Conservation (phyloP, 2,888 invertebrate species). For the Halictus ligatus region DNA sequence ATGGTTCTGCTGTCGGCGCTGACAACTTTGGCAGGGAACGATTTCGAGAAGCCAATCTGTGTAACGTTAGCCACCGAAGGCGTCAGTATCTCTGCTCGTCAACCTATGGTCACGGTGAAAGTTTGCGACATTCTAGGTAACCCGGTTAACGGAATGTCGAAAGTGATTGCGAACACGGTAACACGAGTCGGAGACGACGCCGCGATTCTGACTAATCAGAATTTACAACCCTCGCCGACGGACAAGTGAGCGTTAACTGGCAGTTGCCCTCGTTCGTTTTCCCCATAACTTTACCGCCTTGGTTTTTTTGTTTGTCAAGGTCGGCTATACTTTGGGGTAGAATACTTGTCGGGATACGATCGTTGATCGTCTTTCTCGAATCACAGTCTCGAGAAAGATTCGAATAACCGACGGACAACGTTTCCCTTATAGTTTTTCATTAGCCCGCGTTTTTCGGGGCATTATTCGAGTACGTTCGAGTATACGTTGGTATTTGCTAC, state of each 20-base stretch:
- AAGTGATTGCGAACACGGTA: slow-evolving; percentile 91
- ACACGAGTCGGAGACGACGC: slow-evolving; percentile 90
- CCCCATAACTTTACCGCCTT: slow-evolving; percentile 82
- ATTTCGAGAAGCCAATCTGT: slow-evolving; percentile 91
- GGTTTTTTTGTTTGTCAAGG: slow-evolving; percentile 58
- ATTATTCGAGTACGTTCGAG: not conserved
- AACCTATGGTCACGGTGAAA: slow-evolving; percentile 90
- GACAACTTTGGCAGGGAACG: slow-evolving; percentile 88
- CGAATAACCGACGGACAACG: slow-evolving; percentile 64
- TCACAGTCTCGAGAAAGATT: slow-evolving; percentile 42
- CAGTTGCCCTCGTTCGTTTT: not conserved
- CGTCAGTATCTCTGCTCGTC: slow-evolving; percentile 89
- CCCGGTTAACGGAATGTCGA: slow-evolving; percentile 87
- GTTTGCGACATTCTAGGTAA: slow-evolving; percentile 92
- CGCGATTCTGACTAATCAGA: slow-evolving; percentile 89
- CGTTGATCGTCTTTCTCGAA: slow-evolving; percentile 54
- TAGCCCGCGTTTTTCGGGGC: not conserved
- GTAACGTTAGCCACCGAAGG: slow-evolving; percentile 92
- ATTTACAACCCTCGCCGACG: slow-evolving; percentile 82
- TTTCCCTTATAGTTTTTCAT: not conserved
- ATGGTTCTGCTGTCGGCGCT: slow-evolving; percentile 92
- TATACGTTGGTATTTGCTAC: not conserved
- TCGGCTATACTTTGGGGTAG: slow-evolving; percentile 84
- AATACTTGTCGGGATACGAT: slow-evolving; percentile 72
- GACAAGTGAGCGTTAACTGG: slow-evolving; percentile 80